A percentile compares a stretch with the other conserved stretches of the same genome.
These are phyloP conservation scores for Lucilia cuprina DNA, from an alignment of 1,140 invertebrate genomes.

Conservation along the genomic window DNA sequence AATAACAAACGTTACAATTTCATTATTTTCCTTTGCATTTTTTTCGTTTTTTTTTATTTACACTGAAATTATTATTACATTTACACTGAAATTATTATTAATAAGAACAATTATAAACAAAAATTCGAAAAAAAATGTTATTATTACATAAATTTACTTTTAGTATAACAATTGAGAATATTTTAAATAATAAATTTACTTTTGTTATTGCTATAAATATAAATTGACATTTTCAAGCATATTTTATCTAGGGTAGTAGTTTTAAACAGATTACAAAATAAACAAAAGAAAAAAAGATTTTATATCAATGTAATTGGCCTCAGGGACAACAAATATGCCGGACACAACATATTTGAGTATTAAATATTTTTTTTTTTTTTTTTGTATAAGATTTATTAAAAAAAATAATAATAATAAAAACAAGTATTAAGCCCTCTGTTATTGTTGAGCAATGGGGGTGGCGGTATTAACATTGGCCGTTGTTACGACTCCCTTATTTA, in stretches of 20 bases:
- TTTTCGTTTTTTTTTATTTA: background rate
- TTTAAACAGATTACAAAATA: background rate
- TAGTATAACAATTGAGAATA: background rate
- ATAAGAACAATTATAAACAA: background rate
- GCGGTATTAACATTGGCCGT: constrained; percentile 37
- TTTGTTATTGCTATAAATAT: background rate
- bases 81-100: constrained; percentile 23
- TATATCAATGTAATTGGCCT: constrained; percentile 18
- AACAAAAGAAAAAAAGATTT: background rate
- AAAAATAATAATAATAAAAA: no score
- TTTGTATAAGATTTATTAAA: background rate
- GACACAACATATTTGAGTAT: background rate
- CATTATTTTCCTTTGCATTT: background rate
- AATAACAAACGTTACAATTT: constrained; percentile 12
- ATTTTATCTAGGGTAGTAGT: background rate
- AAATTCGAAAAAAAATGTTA: background rate
- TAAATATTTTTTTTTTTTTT: constrained; percentile 6
- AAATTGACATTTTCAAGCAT: constrained; percentile 27
- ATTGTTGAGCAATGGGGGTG: constrained; percentile 57
- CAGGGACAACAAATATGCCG: background rate
- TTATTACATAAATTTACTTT: constrained; percentile 16
- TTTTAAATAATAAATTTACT: constrained; percentile 1
- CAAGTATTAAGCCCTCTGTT: constrained; percentile 24
- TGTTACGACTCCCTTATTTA: constrained; percentile 39
- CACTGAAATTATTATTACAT: constrained; percentile 16